Percentiles rank a stretch among this genome's conserved stretches.
These are phyloP conservation scores for Hucho hucho DNA, from an alignment of 2,113 vertebrate genomes.

Conservation along the genomic window DNA sequence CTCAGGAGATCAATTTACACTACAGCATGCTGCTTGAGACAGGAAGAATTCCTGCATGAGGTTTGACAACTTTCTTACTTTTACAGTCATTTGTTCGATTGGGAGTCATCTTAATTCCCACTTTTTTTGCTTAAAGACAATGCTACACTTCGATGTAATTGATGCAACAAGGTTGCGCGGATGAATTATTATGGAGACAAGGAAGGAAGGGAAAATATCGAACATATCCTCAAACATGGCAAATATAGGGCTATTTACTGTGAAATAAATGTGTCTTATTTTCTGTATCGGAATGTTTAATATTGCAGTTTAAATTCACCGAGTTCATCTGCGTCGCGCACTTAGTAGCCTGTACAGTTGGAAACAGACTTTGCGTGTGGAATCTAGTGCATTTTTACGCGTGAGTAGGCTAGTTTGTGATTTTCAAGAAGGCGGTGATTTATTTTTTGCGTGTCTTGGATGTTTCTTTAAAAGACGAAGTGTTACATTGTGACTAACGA, in stretches of 20 bases:
- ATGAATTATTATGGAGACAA: conserved; percentile 16
- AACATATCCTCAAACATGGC: not conserved
- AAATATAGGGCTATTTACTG: not conserved
- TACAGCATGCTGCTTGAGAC: conserved; percentile 33
- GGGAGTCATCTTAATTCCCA: not conserved
- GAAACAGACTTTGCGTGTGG: too few relatives aligned
- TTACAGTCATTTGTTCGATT: not conserved
- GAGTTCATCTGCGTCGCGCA: not conserved
- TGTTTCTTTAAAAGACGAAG: too few relatives aligned
- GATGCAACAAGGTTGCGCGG: conserved; percentile 35
- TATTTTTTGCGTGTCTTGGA: too few relatives aligned
- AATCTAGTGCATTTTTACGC: too few relatives aligned
- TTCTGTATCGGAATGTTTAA: not conserved
- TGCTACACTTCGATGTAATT: not conserved
- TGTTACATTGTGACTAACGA: too few relatives aligned
- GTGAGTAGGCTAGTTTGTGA: too few relatives aligned
- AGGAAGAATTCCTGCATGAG: conserved; percentile 1
- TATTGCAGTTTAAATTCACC: not conserved
- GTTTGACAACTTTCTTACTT: not conserved
- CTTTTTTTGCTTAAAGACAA: not conserved
- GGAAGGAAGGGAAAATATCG: not conserved
- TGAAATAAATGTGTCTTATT: not conserved
- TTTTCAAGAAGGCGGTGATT: too few relatives aligned
- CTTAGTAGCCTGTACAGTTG: too few relatives aligned
- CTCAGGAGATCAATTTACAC: conserved; percentile 10